Base-by-base conservation (phyloP, 2,888 invertebrate species). In the Callimorpha dominula region DNA sequence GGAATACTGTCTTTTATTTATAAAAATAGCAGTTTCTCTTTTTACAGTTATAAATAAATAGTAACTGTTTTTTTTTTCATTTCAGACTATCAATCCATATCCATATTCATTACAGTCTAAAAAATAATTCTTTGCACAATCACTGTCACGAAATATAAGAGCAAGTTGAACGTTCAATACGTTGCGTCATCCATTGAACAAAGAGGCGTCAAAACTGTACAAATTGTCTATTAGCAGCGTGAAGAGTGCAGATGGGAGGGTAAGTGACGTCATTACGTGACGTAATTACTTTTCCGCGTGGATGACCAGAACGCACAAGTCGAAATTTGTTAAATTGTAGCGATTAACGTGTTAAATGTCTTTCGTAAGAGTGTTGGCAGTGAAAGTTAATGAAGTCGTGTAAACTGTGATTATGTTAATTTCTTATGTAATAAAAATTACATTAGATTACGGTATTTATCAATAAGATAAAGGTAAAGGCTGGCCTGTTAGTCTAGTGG, bases 201-300 rank as follows among this genome's bases (percentile, higher is more conserved):
- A 90, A 91, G 89, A 83, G 87, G 77, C 86, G 82, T 85, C 89
- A 91, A 91, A 92, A 92, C 87, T 90, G 89, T 88, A 90, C 89
- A 94, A 94, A 95, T 95, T 93, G 93, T 91, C 94, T 92, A 94
- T 95, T 94, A 93, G 90, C 88, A 84, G 85, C 82, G 85, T 84
- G 82, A 82, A 83, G 83, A 82, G 85, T 81, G 85, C 82, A 86
- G 82, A 86, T 81, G 84, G 88, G 89, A 88, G 91, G 90, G 91
- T 92, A 94, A 95, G 93, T 95, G 94, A 94, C 91, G 92, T 93
- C 95, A 94, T 95, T 95, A 94, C 89, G 91, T 89, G 89, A 88
- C 91, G 94, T 94, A 95, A 95, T 95, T 95, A 93, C 94, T 94
- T 95, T 95, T 95, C 93, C 95, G 92, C 94, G 88, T 93, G 94